Evolutionary conservation across 2,888 invertebrate species (phyloP), one percentile per base, ranked within the genome.

Genomic region (Nemoura dubitans): DNA sequence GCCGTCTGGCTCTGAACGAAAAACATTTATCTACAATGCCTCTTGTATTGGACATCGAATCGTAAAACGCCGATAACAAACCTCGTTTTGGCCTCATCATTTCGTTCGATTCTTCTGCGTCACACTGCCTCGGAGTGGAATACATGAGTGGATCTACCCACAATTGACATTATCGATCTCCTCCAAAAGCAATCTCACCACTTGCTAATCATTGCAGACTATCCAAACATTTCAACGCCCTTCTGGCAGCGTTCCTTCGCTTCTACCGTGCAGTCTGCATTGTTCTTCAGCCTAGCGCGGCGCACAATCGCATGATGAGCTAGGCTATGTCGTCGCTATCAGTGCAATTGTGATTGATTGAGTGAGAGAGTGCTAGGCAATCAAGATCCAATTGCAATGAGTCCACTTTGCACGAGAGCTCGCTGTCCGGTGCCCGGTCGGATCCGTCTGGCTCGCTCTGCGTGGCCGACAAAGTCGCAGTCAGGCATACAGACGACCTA

Each of bases 391-490:
- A 59, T 59, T 59, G 59, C 83, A 83, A 59, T 59, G 59, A 16
- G 83, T 83, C 83, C 83, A 83, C 83, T 43, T 43, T 59, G 59
- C 83, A 83, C 83, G 26, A 42, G 26, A 43, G 16, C 59, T 21
- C 59, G 21, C 16, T 21, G 59, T 21, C 14, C 59, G 10, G 59
- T 21, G 59, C 59, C 59, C 59, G 21, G 16, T 21, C 14, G 16
- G 59, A 1, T 59, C 14, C 59, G 59, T 59, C 59, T 59, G 59
- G 59, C 59, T 21, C 2, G 59, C 16, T 2, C 1, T 2, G 14
- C 59, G 10, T 21, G 1, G 59, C 21, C 21, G 14, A 14, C 10
- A 21, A 2, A 10, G 59, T 10, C 59, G 59, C 14, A 21, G 21
- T 59, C 16, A 7, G 59, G 59, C 59, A 21, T 59, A 16, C 1